Conservation (phyloP, 2,113 vertebrate genomes). For the Mustelus asterias region DNA sequence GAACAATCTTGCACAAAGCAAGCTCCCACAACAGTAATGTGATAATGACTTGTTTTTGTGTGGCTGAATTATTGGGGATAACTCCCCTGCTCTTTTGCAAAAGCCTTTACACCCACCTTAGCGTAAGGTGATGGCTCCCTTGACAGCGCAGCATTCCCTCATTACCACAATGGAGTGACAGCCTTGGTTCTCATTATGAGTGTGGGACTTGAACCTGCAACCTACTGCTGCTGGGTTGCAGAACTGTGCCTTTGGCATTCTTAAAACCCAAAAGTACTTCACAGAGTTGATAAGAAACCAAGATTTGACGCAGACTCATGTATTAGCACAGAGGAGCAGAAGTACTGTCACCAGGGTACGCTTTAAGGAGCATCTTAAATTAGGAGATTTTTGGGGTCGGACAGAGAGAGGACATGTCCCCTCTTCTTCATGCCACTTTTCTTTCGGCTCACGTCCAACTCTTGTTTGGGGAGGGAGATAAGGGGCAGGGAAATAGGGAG, state of each 20-base stretch:
- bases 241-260: not conserved
- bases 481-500: not conserved
- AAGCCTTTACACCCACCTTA: too few species aligned
- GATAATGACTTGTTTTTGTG: not conserved
- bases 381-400: too few species aligned
- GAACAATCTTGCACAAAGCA: not conserved
- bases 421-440: too few species aligned
- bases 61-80: not conserved
- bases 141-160: too few species aligned
- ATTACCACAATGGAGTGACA: too few species aligned
- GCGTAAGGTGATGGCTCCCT: too few species aligned
- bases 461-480: not conserved
- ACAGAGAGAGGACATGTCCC: too few species aligned
- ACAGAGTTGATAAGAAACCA: not conserved
- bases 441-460: too few species aligned
- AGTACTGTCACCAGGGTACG: not conserved
- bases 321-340: not conserved
- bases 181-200: too few species aligned
- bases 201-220: too few species aligned
- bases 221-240: not conserved
- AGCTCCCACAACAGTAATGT: not conserved
- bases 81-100: not conserved
- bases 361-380: not conserved
- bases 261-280: not conserved
- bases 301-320: not conserved